Base-by-base conservation (phyloP, 2,888 invertebrate species). In the Dichetophora obliterata region DNA sequence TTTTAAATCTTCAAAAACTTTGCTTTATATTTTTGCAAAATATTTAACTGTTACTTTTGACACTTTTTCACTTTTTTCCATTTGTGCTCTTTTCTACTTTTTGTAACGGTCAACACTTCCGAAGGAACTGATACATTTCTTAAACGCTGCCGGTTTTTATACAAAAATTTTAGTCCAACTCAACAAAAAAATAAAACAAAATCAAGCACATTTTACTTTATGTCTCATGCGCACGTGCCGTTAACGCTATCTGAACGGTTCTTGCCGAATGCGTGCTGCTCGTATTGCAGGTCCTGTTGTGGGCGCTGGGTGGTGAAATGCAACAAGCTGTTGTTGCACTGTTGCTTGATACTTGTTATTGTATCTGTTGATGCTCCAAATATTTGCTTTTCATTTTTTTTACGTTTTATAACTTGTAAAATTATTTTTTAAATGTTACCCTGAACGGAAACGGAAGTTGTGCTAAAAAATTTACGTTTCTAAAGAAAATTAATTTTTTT, bases 91-190 rank as follows among this genome's bases (percentile, higher is more conserved):
- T 19, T 54, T 54, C 19, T 8, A 24, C 54, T 19, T 66, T 66
- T 66, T 66, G 72, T 37, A 69, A 69, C 61, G 69, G 57, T 66
- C 34, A 50, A 71, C 69, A 65, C 65, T 73, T 63, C 78, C 59
- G 57, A 75, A 73, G 69, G 68, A 73, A 78, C 78, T 78, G 78
- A 73, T 73, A 74, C 48, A 31, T 70, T 78, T 70, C 70, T 22
- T 70, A 76, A 24, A 59, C 57, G 57, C 73, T n/a, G 69, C 63
- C 22, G 68, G 75, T 54, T 78, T 78, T 78, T 78, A 78, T 78
- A 78, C 70, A 57, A 57, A 66, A 74, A 54, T 48, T 8, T 27
- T 24, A 61, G 59, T 48, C 59, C 50, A 52, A 22, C 5, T 31
- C 4, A 9, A 31, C 5, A 54, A 31, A 63, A 63, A 63, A 63